A percentile compares a stretch with the other conserved stretches of the same genome.
Conservation (phyloP, 2,113 vertebrate genomes). For the Odontesthes bonariensis region DNA sequence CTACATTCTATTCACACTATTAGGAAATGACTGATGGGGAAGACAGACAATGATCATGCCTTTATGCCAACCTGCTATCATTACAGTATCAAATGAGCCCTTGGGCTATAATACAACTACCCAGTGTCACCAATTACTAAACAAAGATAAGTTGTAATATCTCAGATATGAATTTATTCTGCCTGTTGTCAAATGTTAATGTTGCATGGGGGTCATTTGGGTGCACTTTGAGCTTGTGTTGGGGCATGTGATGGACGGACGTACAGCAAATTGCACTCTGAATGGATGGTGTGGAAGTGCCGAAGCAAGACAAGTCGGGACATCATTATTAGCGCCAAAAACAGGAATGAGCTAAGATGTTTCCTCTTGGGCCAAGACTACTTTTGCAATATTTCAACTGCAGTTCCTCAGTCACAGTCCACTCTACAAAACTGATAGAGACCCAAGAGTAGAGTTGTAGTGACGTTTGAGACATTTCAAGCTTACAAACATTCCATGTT, state of each 20-base stretch:
- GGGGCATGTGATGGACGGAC: constrained; percentile 62
- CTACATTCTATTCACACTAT: constrained; percentile 22
- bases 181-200: constrained; percentile 77
- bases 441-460: no score
- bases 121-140: constrained; percentile 77
- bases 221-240: constrained; percentile 52
- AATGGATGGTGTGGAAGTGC: constrained; percentile 50
- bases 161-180: constrained; percentile 65
- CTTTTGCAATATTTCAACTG: constrained; percentile 33
- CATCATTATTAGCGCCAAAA: constrained; percentile 67
- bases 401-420: background rate
- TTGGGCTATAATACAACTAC: constrained; percentile 64
- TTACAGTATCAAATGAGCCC: constrained; percentile 77
- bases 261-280: constrained; percentile 57
- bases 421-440: background rate
- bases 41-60: constrained; percentile 46
- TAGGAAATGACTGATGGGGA: constrained; percentile 57
- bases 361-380: constrained; percentile 36
- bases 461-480: no score
- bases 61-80: constrained; percentile 68
- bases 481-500: no score
- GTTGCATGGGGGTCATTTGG: constrained; percentile 73
- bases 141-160: constrained; percentile 78
- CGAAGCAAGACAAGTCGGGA: constrained; percentile 51
- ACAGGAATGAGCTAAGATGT: constrained; percentile 48